A percentile compares a stretch with the other conserved stretches of the same genome.
Conservation (phyloP, 2,797 vertebrate species). For the Gallirallus australis region DNA sequence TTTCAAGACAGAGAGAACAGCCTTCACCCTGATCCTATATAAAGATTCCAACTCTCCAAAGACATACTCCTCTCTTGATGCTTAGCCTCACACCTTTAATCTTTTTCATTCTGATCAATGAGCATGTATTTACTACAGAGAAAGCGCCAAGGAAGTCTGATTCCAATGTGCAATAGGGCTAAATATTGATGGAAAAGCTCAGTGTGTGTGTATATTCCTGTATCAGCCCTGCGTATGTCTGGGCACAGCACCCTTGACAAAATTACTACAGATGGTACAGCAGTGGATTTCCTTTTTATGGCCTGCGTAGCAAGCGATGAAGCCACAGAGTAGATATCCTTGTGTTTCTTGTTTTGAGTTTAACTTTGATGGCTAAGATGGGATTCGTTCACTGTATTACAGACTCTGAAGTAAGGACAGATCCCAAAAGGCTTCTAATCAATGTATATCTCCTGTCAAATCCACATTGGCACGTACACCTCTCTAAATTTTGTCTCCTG, state of each 20-base stretch:
- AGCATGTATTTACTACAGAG: background rate
- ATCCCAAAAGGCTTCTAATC: background rate
- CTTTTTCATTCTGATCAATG: background rate
- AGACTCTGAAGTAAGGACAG: background rate
- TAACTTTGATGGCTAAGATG: background rate
- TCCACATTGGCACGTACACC: background rate
- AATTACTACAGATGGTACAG: background rate
- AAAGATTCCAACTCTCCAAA: background rate
- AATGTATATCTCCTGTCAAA: background rate
- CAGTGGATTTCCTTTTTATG: background rate
- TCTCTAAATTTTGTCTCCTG: background rate
- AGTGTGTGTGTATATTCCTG: background rate
- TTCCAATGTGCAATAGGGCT: background rate
- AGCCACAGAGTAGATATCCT: background rate
- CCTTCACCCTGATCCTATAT: background rate
- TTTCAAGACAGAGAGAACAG: background rate
- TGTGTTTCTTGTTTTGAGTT: background rate
- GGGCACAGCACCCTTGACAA: background rate
- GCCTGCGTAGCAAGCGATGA: background rate
- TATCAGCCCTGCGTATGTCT: accelerated
- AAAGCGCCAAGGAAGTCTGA: background rate
- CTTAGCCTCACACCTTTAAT: background rate
- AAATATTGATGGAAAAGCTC: background rate
- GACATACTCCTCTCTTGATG: background rate
- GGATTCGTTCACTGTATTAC: background rate